Base-by-base conservation (phyloP, 2,797 vertebrate genomes). In the Danio tinwini region DNA sequence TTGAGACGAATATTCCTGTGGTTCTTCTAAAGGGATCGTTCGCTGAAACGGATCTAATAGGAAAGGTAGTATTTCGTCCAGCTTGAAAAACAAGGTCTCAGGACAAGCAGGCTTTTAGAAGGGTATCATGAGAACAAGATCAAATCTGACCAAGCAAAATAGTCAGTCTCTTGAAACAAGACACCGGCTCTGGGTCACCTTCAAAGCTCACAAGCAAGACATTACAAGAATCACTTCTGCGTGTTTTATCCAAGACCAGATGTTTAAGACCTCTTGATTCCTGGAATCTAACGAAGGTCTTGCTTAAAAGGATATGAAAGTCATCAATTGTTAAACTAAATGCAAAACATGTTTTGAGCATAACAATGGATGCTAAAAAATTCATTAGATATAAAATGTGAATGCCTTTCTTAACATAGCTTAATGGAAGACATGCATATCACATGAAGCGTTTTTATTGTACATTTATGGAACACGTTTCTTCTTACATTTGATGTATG, bases 151-250 rank as follows among this genome's bases (percentile, higher is more conserved):
- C 63, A 7, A 72, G 71, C 63, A 62, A 77, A 82, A 82, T 74
- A 76, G 58, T 81, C 79, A 70, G 80, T 84, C 56, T 61, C 5
- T 42, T 72, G 81, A 84, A 86, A 85, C 37, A 2, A 49, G 78
- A 85, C 12, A 82, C 62, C 68, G 49, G 47, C 11, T 37, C 55
- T 76, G 73, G 77, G 83, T 85, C 84, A 87, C 83, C 78, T 79
- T 85, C 76, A 59, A 40, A 56, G 52, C 67, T 67, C 78, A 49
- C 42, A 65, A 72, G n/a, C n/a, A 68, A 78, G 49, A 53, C 11
- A 55, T 74, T 65, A 68, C 49, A 75, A 75, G 74, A 70, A 73
- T 11, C 55, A 13, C 59, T 56, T 78, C 9, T 59, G 29, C 42
- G 68, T 61, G 37, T 59, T 80, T 76, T 21, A 77, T 61, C 44